A percentile compares a stretch with the other conserved stretches of the same genome.
These are phyloP conservation scores for Asteroscopus sphinx DNA, from an alignment of 2,888 invertebrate species.

Conservation along the genomic window DNA sequence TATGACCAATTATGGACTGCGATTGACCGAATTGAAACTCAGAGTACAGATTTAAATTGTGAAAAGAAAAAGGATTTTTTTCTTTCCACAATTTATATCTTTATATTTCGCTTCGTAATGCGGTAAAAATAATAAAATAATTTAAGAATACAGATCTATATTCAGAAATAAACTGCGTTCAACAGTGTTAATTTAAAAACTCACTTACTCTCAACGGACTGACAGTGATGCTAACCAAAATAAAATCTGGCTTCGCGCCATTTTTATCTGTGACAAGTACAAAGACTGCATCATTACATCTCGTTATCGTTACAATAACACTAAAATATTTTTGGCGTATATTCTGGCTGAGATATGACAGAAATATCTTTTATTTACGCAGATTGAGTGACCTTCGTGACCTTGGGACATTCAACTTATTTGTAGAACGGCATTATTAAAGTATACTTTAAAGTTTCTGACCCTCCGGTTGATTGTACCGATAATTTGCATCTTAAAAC, in stretches of 20 bases:
- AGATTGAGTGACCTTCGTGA: not conserved
- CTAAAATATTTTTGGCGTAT: not conserved
- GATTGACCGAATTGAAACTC: too few relatives aligned
- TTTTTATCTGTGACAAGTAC: conserved; percentile 11
- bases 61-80: too few relatives aligned
- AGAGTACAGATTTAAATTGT: too few relatives aligned
- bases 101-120: too few relatives aligned
- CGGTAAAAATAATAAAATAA: too few relatives aligned
- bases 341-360: conserved; percentile 1
- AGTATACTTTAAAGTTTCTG: too few relatives aligned
- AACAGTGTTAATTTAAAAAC: conserved; percentile 1
- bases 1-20: too few relatives aligned
- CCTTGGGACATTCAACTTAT: not conserved
- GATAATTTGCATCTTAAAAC: too few relatives aligned
- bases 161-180: conserved; percentile 2
- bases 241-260: conserved; percentile 29
- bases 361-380: conserved; percentile 26
- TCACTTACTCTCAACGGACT: not conserved
- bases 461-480: too few relatives aligned
- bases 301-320: conserved; percentile 16
- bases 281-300: conserved; percentile 1
- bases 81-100: too few relatives aligned
- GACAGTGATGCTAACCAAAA: conserved; percentile 24
- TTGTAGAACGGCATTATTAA: not conserved
- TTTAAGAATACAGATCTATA: too few relatives aligned